A percentile compares a stretch with the other conserved stretches of the same genome.
Conservation (phyloP, 2,888 invertebrate species). For the Leistus spinibarbis region DNA sequence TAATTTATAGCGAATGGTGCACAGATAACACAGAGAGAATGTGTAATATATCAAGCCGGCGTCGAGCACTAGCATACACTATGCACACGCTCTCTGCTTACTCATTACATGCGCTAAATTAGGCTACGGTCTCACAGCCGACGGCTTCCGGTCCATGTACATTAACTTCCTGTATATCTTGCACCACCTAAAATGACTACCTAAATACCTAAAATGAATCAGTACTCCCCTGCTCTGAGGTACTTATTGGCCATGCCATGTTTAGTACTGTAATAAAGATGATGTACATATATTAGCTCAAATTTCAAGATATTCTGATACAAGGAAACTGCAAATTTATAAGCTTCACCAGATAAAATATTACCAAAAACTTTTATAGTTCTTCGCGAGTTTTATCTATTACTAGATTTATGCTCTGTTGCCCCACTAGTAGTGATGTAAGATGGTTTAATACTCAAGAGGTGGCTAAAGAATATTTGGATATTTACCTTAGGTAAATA, state of each 20-base stretch:
- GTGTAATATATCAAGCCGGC: background rate
- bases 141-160: background rate
- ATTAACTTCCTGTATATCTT: background rate
- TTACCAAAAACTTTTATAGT: too few relatives aligned
- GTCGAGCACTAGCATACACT: background rate
- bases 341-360: background rate
- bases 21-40: background rate
- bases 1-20: background rate
- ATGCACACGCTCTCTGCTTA: background rate
- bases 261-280: background rate
- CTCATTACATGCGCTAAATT: background rate
- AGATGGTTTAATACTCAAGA: too few relatives aligned
- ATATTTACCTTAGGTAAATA: too few relatives aligned
- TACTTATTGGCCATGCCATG: background rate
- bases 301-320: background rate
- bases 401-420: too few relatives aligned
- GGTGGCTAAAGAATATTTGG: too few relatives aligned
- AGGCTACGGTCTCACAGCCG: background rate
- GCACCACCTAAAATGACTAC: background rate
- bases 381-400: too few relatives aligned
- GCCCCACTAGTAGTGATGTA: too few relatives aligned
- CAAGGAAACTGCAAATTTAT: background rate
- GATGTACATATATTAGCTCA: background rate
- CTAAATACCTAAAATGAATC: background rate
- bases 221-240: background rate